Percentiles rank a stretch among this genome's conserved stretches.
phyloP scores from a whole-genome alignment of 1,140 invertebrate species.

The Anoplolepis gracilipes region DNA sequence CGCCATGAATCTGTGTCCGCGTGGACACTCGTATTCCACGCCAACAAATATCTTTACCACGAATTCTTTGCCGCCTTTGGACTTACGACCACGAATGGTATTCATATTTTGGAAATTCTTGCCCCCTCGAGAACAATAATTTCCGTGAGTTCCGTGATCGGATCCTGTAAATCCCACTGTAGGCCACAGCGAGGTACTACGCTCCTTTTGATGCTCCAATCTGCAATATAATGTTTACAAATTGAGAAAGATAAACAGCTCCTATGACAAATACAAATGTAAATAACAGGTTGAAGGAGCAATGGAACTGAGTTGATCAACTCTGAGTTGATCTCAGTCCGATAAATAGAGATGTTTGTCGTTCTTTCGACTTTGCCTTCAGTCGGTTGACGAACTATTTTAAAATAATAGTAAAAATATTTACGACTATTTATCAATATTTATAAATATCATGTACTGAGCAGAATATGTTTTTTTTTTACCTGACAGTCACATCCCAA shows the following conservation, averaged over 20 bases:
- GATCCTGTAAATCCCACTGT: slow-evolving; percentile 65
- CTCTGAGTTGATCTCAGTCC: no score
- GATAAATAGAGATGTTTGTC: no score
- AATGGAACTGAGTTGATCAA: no score
- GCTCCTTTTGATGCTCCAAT: slow-evolving; percentile 84
- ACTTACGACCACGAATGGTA: slow-evolving; percentile 82
- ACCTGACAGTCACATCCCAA: slow-evolving; percentile 96
- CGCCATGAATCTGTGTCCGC: slow-evolving; percentile 98
- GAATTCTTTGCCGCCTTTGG: slow-evolving; percentile 87
- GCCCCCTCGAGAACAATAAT: slow-evolving; percentile 75
- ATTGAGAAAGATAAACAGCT: no score
- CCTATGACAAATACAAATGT: no score
- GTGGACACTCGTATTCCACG: slow-evolving; percentile 98
- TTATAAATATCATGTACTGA: no score
- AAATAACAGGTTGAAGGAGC: no score
- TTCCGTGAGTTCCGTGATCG: slow-evolving; percentile 77
- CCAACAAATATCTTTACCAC: slow-evolving; percentile 98
- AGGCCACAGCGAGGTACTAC: slow-evolving; percentile 81
- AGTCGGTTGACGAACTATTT: no score
- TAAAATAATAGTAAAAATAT: no score
- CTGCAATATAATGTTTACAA: slow-evolving; percentile 71
- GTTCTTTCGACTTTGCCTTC: no score
- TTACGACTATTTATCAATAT: no score
- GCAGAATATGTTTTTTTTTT: no score
- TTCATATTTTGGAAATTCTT: slow-evolving; percentile 83